phyloP scores from a whole-genome alignment of 2,113 vertebrate species.

The Festucalex cinctus region DNA sequence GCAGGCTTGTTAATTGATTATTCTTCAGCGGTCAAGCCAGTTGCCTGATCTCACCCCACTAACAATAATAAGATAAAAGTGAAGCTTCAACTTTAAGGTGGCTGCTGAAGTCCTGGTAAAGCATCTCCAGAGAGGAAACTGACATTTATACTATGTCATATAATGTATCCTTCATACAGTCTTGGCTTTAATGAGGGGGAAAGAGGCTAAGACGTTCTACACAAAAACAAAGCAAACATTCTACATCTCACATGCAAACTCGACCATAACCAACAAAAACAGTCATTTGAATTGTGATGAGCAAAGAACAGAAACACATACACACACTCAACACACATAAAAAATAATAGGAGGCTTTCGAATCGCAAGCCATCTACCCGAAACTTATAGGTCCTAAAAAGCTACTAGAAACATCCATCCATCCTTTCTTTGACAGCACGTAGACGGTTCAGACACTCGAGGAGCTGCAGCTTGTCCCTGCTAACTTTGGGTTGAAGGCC shows the following conservation, averaged over 20 bases:
- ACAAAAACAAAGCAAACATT: conserved; percentile 52
- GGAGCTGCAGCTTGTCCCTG: too few relatives aligned
- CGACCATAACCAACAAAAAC: conserved; percentile 46
- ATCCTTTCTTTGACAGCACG: background rate
- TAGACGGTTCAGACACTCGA: background rate
- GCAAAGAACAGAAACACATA: conserved; percentile 24
- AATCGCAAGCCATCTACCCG: conserved; percentile 18
- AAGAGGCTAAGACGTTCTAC: conserved; percentile 33
- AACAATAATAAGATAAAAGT: too few relatives aligned
- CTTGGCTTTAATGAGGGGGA: conserved; percentile 20
- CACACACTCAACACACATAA: background rate
- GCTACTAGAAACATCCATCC: conserved; percentile 1
- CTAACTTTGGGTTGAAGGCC: background rate
- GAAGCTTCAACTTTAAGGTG: too few relatives aligned
- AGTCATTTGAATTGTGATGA: conserved; percentile 15
- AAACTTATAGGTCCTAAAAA: conserved; percentile 10
- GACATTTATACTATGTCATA: background rate
- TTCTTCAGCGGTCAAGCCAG: too few relatives aligned
- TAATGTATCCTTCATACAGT: conserved; percentile 1
- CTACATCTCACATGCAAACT: conserved; percentile 30
- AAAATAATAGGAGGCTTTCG: conserved; percentile 25
- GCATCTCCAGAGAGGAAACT: too few relatives aligned
- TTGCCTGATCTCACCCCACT: too few relatives aligned
- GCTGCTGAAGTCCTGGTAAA: too few relatives aligned
- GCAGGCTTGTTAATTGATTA: too few relatives aligned